A percentile compares a stretch with the other conserved stretches of the same genome.
phyloP scores from a whole-genome alignment of 2,797 vertebrate species.

The Apogon hyalosoma region DNA sequence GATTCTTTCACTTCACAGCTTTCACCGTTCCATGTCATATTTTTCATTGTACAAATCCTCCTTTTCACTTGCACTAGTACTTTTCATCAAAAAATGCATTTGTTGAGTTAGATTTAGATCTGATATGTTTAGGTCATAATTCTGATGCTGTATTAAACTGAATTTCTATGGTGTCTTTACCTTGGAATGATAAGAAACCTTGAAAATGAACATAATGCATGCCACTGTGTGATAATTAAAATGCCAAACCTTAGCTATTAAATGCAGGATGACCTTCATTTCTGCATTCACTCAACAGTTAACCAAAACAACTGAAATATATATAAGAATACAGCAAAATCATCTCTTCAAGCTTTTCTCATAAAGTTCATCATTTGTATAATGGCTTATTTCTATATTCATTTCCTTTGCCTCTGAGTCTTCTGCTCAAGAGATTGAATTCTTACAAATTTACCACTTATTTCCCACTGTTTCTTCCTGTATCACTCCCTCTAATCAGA shows the following conservation, averaged over 20 bases:
- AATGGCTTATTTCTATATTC: neutral
- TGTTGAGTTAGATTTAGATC: neutral
- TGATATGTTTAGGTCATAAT: neutral
- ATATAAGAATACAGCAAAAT: too few relatives aligned
- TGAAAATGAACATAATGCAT: too few relatives aligned
- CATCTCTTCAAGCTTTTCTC: too few relatives aligned
- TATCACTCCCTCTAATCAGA: neutral
- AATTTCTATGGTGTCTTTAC: too few relatives aligned
- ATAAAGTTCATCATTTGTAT: too few relatives aligned
- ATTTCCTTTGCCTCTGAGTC: neutral
- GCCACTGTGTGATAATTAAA: too few relatives aligned
- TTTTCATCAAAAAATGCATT: neutral
- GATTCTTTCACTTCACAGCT: conserved; percentile 46
- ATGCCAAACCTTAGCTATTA: too few relatives aligned
- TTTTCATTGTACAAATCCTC: conserved; percentile 18
- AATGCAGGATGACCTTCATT: too few relatives aligned
- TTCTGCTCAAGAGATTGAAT: neutral
- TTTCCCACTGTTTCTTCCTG: neutral
- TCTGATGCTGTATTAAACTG: too few relatives aligned
- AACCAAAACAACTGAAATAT: too few relatives aligned
- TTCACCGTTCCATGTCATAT: conserved; percentile 20
- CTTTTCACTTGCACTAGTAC: neutral
- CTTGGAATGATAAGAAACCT: too few relatives aligned
- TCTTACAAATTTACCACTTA: neutral
- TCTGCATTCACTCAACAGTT: too few relatives aligned